phyloP scores from a whole-genome alignment of 1,140 invertebrate species.

The Brachionus rotundiformis region DNA sequence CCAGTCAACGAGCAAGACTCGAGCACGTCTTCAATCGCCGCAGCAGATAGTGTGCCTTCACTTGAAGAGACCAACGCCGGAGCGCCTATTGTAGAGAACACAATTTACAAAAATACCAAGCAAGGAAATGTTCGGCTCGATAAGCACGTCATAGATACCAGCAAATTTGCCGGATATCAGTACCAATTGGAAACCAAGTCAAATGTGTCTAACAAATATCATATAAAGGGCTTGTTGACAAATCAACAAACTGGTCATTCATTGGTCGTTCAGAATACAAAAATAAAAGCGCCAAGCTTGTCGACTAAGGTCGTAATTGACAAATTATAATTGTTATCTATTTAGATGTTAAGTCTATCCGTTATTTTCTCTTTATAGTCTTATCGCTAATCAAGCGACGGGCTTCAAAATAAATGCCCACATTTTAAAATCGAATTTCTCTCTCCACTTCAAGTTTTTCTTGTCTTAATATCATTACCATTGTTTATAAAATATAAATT shows the following conservation, averaged over 20 bases:
- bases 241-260: slow-evolving; percentile 49
- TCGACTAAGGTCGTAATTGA: slow-evolving; percentile 36
- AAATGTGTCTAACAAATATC: slow-evolving; percentile 20
- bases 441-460: not conserved
- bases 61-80: not conserved
- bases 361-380: not conserved
- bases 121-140: slow-evolving; percentile 29
- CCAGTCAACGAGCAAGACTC: not conserved
- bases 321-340: not conserved
- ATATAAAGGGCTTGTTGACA: slow-evolving; percentile 18
- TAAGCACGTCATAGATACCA: slow-evolving; percentile 48
- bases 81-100: not conserved
- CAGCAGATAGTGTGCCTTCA: slow-evolving; percentile 32
- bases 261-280: slow-evolving; percentile 31
- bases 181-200: slow-evolving; percentile 44
- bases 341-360: slow-evolving; percentile 3
- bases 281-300: slow-evolving; percentile 11
- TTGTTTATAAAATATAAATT: slow-evolving; percentile 14
- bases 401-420: not conserved
- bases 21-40: slow-evolving; percentile 10
- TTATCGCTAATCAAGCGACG: not conserved
- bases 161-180: slow-evolving; percentile 38
- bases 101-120: slow-evolving; percentile 7
- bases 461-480: not conserved
- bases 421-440: slow-evolving; percentile 13